Conservation (phyloP, 2,113 vertebrate genomes). For the Etheostoma spectabile region DNA sequence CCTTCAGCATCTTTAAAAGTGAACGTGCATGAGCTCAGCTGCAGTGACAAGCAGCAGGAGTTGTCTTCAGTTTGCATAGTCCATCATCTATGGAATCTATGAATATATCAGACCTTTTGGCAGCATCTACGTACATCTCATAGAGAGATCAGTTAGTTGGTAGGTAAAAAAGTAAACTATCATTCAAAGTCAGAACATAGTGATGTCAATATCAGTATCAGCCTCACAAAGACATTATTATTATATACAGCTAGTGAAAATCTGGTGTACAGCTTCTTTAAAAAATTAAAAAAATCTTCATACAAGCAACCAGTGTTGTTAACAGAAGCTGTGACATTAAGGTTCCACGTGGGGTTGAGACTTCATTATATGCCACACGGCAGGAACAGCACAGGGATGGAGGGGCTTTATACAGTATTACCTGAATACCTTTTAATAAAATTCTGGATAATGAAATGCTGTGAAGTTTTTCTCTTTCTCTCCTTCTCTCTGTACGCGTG, state of each 20-base stretch:
- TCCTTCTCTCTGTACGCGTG: slow-evolving; percentile 20
- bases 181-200: neutral
- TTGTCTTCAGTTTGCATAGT: neutral
- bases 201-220: neutral
- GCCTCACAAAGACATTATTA: neutral
- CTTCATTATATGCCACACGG: neutral
- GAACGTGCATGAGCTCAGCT: neutral
- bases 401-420: slow-evolving; percentile 12
- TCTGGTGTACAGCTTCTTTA: neutral
- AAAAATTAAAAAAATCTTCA: neutral
- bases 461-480: slow-evolving; percentile 22
- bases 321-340: slow-evolving; percentile 28
- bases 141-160: neutral
- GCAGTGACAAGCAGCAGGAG: neutral
- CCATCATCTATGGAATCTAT: no score
- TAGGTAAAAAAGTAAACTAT: neutral
- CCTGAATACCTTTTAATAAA: slow-evolving; percentile 13
- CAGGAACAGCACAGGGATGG: neutral
- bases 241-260: neutral
- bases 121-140: neutral
- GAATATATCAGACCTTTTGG: neutral
- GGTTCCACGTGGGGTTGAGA: slow-evolving; percentile 7
- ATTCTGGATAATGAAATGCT: slow-evolving; percentile 24
- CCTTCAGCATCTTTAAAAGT: neutral
- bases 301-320: neutral